Percentiles rank a stretch among this genome's conserved stretches.
Conservation (phyloP, 2,888 invertebrate genomes). For the Amblyjoppa proteus region DNA sequence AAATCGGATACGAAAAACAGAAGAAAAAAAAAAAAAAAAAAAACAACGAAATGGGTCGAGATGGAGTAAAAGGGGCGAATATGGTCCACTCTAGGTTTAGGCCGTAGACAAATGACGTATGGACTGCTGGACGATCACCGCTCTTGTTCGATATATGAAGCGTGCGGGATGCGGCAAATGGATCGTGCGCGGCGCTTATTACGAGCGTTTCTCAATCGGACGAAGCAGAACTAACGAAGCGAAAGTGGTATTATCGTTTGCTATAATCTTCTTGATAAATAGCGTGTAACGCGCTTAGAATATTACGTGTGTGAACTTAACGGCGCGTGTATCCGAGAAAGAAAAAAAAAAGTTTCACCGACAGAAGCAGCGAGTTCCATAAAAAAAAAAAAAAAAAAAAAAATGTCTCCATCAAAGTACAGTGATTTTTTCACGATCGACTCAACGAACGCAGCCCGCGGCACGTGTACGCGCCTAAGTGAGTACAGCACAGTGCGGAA, state of each 20-base stretch:
- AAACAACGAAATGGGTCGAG: background rate
- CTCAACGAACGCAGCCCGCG: background rate
- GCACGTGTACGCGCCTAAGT: background rate
- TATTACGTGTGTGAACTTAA: slow-evolving; percentile 1
- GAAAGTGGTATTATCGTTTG: slow-evolving; percentile 16
- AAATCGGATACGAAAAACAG: no score
- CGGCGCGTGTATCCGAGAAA: slow-evolving; percentile 21
- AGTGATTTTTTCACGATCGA: background rate
- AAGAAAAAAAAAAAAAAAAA: background rate
- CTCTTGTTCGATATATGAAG: background rate
- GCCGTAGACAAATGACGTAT: background rate
- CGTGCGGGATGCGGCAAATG: background rate
- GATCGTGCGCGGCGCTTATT: background rate
- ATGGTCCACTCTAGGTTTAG: background rate
- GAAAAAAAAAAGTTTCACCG: background rate
- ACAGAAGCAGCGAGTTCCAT: background rate
- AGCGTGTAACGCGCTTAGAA: background rate
- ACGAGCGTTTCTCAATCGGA: background rate
- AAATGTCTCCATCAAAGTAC: no score
- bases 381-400: no score
- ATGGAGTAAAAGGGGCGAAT: background rate
- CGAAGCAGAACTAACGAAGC: slow-evolving; percentile 5
- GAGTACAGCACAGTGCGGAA: background rate
- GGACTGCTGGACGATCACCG: background rate
- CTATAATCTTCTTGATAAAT: slow-evolving; percentile 4